Conservation (phyloP, 2,113 vertebrate genomes). For the Callopanchax toddi region DNA sequence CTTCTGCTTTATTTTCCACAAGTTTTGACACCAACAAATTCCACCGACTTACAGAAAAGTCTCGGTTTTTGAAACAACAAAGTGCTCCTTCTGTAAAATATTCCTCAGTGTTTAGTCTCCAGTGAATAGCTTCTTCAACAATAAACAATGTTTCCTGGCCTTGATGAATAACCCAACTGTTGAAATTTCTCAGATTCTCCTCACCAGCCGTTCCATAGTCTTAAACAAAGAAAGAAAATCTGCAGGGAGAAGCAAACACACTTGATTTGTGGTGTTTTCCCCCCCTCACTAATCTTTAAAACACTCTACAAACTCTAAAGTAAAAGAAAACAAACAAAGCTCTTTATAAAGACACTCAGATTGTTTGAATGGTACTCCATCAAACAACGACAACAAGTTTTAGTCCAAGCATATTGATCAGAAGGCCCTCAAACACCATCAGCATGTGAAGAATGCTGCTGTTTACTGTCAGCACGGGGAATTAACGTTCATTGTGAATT, state of each 20-base stretch:
- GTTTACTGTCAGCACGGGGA: slow-evolving; percentile 35
- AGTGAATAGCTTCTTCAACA: slow-evolving; percentile 44
- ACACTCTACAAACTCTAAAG: too few relatives aligned
- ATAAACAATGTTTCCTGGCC: slow-evolving; percentile 56
- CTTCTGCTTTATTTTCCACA: slow-evolving; percentile 12
- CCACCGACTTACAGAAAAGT: slow-evolving; percentile 35
- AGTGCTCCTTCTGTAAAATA: slow-evolving; percentile 35
- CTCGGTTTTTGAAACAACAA: slow-evolving; percentile 24
- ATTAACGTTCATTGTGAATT: slow-evolving; percentile 40
- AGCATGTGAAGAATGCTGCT: neutral
- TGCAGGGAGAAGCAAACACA: slow-evolving; percentile 48
- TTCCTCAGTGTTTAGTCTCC: slow-evolving; percentile 35
- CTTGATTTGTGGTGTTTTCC: too few relatives aligned
- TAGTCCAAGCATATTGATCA: slow-evolving; percentile 34
- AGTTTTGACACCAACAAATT: slow-evolving; percentile 35
- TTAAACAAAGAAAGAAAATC: slow-evolving; percentile 36
- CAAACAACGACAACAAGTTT: slow-evolving; percentile 8
- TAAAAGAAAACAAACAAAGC: slow-evolving; percentile 17
- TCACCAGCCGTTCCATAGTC: slow-evolving; percentile 13
- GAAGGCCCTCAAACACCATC: neutral
- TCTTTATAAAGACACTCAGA: slow-evolving; percentile 24
- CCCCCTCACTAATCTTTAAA: too few relatives aligned
- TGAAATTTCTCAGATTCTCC: slow-evolving; percentile 41
- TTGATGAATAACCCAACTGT: slow-evolving; percentile 56
- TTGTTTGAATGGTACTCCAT: slow-evolving; percentile 25